Percentiles rank a stretch among this genome's conserved stretches.
Conservation (phyloP, 2,888 invertebrate species). For the Noctua fimbriata region DNA sequence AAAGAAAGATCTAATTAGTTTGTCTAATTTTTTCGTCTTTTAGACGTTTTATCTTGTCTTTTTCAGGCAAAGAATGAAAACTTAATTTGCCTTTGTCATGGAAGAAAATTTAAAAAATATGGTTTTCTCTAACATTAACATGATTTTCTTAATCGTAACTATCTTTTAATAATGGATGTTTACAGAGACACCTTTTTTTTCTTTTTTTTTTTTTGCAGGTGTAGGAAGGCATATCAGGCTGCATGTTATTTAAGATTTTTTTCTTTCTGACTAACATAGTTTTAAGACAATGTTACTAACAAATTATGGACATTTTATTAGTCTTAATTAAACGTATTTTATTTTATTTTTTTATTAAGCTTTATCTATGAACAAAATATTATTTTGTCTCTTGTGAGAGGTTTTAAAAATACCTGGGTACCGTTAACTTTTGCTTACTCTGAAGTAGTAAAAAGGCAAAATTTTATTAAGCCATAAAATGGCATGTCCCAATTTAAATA, state of each 20-base stretch:
- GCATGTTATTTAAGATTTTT: too few relatives aligned
- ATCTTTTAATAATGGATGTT: too few relatives aligned
- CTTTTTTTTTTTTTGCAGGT: too few relatives aligned
- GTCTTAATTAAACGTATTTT: too few relatives aligned
- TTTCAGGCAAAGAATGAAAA: conserved; percentile 8
- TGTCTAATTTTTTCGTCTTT: background rate
- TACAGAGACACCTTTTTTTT: too few relatives aligned
- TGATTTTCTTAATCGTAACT: background rate
- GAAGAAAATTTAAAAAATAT: background rate
- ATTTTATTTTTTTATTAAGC: background rate
- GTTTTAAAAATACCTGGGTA: background rate
- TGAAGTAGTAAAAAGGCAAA: conserved; percentile 20
- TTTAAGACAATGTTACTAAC: too few relatives aligned
- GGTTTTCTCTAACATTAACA: background rate
- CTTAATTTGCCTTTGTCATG: conserved; percentile 3
- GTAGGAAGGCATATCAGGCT: too few relatives aligned
- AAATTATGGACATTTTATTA: too few relatives aligned
- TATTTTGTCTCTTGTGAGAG: background rate
- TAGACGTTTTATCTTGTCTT: conserved; percentile 2
- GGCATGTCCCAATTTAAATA: conserved; percentile 54
- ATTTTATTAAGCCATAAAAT: conserved; percentile 47
- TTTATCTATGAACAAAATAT: background rate
- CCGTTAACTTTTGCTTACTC: conserved; percentile 2
- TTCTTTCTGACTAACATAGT: too few relatives aligned
- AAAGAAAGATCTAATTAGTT: background rate